Evolutionary conservation across 1,140 invertebrate species (phyloP).

Genomic region (Drosophila ambigua): DNA sequence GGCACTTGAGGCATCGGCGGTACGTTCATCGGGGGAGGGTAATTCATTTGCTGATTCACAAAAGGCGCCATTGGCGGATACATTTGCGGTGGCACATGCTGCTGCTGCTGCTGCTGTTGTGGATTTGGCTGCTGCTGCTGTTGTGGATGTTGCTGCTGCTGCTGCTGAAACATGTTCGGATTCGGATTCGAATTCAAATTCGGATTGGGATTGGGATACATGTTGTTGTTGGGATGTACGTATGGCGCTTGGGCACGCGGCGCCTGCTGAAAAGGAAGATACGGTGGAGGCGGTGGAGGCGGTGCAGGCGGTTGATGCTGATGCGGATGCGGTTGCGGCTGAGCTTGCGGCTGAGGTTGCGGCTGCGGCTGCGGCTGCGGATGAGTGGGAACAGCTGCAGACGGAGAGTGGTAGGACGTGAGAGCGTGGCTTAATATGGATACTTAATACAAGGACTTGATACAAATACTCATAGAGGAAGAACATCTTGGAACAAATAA

Average conservation of each 20-base stretch:
- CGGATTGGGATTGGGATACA: too few relatives aligned
- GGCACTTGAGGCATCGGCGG: too few relatives aligned
- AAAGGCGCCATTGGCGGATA: too few relatives aligned
- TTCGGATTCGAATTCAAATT: too few relatives aligned
- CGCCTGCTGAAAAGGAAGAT: background rate
- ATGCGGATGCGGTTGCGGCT: constrained; percentile 5
- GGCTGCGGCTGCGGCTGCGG: constrained; percentile 6
- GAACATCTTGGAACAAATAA: too few relatives aligned
- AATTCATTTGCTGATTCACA: too few relatives aligned
- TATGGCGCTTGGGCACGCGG: background rate
- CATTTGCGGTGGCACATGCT: too few relatives aligned
- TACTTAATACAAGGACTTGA: background rate
- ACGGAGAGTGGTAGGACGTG: background rate
- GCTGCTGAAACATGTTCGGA: background rate
- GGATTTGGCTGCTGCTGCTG: background rate
- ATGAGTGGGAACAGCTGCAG: background rate
- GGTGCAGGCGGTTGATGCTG: background rate
- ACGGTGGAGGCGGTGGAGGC: background rate
- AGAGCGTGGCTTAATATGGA: constrained; percentile 2
- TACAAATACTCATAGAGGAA: too few relatives aligned
- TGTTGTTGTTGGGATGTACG: too few relatives aligned
- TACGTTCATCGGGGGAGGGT: too few relatives aligned
- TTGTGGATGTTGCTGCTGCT: background rate
- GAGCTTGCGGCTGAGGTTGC: constrained; percentile 6
- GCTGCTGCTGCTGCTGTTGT: constrained; percentile 2